Evolutionary conservation across 2,888 invertebrate genomes (phyloP).

Genomic region (Poecilus cupreus): DNA sequence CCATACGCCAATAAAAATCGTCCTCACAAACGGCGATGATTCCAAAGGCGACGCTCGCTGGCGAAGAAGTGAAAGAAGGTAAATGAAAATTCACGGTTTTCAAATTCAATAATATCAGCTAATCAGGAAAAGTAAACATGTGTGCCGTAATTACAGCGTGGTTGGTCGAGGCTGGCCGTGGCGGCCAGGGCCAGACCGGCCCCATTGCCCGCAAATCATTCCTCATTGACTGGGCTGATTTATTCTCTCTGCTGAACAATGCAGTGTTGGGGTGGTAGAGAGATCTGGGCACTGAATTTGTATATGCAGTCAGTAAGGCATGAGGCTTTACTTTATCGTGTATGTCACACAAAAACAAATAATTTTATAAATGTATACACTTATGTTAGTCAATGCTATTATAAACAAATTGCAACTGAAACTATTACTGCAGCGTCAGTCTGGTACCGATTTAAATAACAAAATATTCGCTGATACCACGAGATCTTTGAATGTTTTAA

Average conservation of each 20-base stretch:
- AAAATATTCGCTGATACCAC: too few species aligned
- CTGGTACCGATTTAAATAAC: too few species aligned
- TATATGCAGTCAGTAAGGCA: background rate
- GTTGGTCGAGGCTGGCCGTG: slow-evolving; percentile 19
- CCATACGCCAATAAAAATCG: background rate
- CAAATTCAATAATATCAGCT: slow-evolving; percentile 68
- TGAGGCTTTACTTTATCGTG: too few species aligned
- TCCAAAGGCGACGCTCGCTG: background rate
- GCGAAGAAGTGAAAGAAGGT: slow-evolving; percentile 62
- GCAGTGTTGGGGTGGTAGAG: background rate
- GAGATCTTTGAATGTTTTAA: too few species aligned
- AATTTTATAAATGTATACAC: too few species aligned
- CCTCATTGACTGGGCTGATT: slow-evolving; percentile 18
- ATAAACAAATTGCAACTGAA: too few species aligned
- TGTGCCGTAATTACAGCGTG: slow-evolving; percentile 63
- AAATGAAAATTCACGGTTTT: slow-evolving; percentile 65
- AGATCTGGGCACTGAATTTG: background rate
- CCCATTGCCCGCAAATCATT: slow-evolving; percentile 13
- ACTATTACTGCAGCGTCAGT: too few species aligned
- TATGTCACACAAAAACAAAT: too few species aligned
- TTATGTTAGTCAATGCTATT: too few species aligned
- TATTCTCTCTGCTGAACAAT: background rate
- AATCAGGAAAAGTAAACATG: slow-evolving; percentile 70
- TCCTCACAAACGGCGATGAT: background rate
- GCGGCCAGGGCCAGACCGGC: slow-evolving; percentile 9